phyloP scores from a whole-genome alignment of 1,140 invertebrate species.

The Pseudomyrmex gracilis region DNA sequence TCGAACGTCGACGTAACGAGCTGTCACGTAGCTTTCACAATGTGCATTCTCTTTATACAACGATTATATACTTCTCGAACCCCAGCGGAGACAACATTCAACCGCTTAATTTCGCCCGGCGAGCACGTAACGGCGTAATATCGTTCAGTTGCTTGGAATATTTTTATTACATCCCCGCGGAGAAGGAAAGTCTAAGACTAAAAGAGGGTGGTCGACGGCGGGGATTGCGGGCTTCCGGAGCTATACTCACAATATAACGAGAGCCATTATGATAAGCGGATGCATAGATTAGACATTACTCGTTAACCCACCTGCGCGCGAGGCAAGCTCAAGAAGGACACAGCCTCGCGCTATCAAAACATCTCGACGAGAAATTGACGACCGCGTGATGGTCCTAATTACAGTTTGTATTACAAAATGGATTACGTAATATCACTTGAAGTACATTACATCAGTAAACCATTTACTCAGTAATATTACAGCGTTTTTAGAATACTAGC shows the following conservation, averaged over 20 bases:
- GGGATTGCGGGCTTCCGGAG: constrained; percentile 63
- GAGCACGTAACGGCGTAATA: constrained; percentile 79
- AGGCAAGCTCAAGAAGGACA: constrained; percentile 64
- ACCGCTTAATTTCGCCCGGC: constrained; percentile 66
- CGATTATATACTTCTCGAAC: constrained; percentile 25
- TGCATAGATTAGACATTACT: constrained; percentile 85
- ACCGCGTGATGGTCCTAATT: background rate
- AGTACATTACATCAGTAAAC: background rate
- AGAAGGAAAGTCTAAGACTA: constrained; percentile 29
- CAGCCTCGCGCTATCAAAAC: constrained; percentile 15
- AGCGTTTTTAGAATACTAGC: too few relatives aligned
- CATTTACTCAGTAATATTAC: too few relatives aligned
- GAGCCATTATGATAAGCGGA: constrained; percentile 84
- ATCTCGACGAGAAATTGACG: constrained; percentile 24
- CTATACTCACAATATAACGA: constrained; percentile 79
- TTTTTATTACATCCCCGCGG: constrained; percentile 75
- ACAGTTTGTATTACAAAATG: background rate
- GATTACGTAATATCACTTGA: background rate
- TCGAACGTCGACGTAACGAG: background rate
- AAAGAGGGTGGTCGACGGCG: constrained; percentile 43
- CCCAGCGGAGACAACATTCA: constrained; percentile 36
- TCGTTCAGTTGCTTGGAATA: constrained; percentile 82
- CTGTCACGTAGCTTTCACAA: constrained; percentile 34
- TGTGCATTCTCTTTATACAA: constrained; percentile 10
- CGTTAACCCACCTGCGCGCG: constrained; percentile 80